Evolutionary conservation across 2,113 vertebrate genomes (phyloP).

Genomic region (Salminus brasiliensis): DNA sequence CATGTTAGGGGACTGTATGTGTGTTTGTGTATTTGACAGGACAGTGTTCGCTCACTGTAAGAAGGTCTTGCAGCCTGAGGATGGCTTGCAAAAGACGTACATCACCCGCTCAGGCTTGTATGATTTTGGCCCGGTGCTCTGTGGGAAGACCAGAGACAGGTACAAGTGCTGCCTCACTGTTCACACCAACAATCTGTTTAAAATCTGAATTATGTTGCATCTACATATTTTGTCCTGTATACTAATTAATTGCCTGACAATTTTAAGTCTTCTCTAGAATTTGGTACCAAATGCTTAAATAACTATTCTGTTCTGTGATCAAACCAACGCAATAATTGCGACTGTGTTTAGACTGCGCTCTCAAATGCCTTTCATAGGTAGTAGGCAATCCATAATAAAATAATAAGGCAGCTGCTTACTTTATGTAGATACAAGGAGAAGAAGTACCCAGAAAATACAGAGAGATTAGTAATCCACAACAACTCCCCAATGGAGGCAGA

Average conservation of each 20-base stretch:
- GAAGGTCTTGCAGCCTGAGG: constrained; percentile 59
- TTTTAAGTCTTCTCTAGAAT: background rate
- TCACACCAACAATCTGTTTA: background rate
- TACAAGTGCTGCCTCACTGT: constrained; percentile 53
- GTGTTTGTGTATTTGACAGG: constrained; percentile 62
- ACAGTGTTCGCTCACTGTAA: constrained; percentile 81
- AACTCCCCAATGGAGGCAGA: constrained; percentile 75
- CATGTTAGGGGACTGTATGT: background rate
- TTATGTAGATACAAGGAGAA: constrained; percentile 83
- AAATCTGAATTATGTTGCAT: background rate
- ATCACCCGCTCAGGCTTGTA: constrained; percentile 73
- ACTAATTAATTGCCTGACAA: background rate
- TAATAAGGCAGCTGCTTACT: constrained; percentile 3
- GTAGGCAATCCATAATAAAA: too few relatives aligned
- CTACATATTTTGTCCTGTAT: background rate
- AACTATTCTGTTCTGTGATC: background rate
- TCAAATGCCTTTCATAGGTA: too few relatives aligned
- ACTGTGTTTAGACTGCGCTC: too few relatives aligned
- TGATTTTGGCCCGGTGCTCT: constrained; percentile 89
- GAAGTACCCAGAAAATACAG: constrained; percentile 78
- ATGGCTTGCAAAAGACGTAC: constrained; percentile 81
- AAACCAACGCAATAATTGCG: background rate
- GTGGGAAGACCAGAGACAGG: constrained; percentile 89
- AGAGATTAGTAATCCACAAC: constrained; percentile 84
- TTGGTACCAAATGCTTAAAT: background rate